Evolutionary conservation across 2,113 vertebrate species (phyloP).

Genomic region (Callipepla californica): DNA sequence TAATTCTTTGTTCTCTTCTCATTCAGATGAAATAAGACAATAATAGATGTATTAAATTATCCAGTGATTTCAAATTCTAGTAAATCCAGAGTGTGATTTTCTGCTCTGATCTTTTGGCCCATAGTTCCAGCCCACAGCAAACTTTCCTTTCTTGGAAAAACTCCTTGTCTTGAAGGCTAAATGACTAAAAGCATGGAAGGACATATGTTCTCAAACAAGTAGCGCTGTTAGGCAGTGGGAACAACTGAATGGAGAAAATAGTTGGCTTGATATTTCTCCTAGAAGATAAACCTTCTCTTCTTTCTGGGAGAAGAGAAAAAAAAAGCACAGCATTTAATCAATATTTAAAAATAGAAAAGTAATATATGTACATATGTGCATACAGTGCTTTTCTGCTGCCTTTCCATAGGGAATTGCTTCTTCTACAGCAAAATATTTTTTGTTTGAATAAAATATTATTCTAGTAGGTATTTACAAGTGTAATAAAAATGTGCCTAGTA

Average conservation of each 20-base stretch:
- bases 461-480: not conserved
- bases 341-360: not conserved
- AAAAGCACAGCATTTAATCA: not conserved
- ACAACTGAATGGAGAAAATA: not conserved
- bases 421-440: not conserved
- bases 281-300: not conserved
- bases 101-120: not conserved
- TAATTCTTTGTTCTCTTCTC: not conserved
- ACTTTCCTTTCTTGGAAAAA: not conserved
- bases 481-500: not conserved
- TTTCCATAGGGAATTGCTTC: not conserved
- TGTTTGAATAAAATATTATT: not conserved
- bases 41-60: not conserved
- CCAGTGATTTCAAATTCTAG: not conserved
- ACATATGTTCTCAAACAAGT: rapidly evolving
- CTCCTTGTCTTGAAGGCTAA: not conserved
- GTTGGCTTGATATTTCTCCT: not conserved
- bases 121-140: not conserved
- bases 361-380: not conserved
- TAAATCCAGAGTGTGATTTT: not conserved
- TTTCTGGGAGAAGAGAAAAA: not conserved
- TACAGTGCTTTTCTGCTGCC: not conserved
- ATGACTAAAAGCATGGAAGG: not conserved
- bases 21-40: not conserved
- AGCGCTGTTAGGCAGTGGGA: not conserved